Evolutionary conservation across 2,797 vertebrate genomes (phyloP).

Genomic region (Tragelaphus eurycerus): DNA sequence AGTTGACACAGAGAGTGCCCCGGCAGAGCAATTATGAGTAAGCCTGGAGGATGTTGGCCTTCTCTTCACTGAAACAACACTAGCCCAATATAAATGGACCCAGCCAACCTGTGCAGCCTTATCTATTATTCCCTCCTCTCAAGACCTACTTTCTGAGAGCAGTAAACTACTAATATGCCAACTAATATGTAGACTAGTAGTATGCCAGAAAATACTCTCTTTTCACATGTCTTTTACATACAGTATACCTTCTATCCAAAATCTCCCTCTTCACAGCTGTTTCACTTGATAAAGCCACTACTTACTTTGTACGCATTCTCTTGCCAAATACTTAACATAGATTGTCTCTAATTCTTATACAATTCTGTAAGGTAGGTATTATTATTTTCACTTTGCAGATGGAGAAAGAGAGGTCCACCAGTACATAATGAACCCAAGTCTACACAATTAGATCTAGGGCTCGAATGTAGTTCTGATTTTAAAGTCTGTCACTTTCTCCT

Average conservation of each 20-base stretch:
- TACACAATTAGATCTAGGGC: neutral
- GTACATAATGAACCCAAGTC: neutral
- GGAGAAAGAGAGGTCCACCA: neutral
- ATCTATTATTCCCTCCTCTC: neutral
- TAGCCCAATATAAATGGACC: neutral
- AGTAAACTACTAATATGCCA: neutral
- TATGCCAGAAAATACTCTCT: neutral
- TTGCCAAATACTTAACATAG: neutral
- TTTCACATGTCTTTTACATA: neutral
- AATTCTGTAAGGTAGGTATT: neutral
- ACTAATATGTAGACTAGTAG: neutral
- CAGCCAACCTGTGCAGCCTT: too few relatives aligned
- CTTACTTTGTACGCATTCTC: neutral
- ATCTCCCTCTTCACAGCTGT: neutral
- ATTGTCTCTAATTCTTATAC: neutral
- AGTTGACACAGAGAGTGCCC: neutral
- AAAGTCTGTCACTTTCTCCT: neutral
- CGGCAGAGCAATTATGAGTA: fast-evolving
- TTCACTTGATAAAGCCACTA: neutral
- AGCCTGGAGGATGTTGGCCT: neutral
- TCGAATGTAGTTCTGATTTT: neutral
- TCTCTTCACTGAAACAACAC: neutral
- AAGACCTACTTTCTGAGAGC: neutral
- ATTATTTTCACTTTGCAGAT: neutral
- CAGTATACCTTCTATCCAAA: neutral